phyloP scores from a whole-genome alignment of 1,140 invertebrate species.

The Pseudomyrmex concolor region DNA sequence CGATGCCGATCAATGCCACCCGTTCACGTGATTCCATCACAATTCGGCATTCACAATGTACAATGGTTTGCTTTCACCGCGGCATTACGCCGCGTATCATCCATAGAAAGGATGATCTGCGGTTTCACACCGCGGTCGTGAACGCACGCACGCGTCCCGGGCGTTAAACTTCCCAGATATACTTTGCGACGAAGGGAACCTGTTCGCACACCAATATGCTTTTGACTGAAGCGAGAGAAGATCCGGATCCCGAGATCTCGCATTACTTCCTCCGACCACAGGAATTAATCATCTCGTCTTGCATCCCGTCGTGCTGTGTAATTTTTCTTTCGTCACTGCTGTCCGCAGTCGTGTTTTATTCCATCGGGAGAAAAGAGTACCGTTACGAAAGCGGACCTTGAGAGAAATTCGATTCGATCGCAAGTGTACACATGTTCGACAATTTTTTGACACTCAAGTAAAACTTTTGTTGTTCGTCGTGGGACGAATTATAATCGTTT shows the following conservation, averaged over 20 bases:
- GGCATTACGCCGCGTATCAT: constrained; percentile 17
- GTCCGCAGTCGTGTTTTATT: constrained; percentile 12
- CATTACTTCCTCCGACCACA: constrained; percentile 45
- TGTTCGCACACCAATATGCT: constrained; percentile 57
- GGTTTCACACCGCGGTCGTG: constrained; percentile 35
- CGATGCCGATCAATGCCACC: constrained; percentile 5
- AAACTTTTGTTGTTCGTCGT: too few relatives aligned
- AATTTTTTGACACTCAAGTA: background rate
- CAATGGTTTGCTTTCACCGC: constrained; percentile 42
- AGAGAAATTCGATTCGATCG: background rate
- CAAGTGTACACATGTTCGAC: too few relatives aligned
- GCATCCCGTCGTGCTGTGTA: constrained; percentile 26
- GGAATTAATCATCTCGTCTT: constrained; percentile 50
- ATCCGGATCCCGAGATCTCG: constrained; percentile 33
- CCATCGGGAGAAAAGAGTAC: constrained; percentile 13
- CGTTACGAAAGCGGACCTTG: constrained; percentile 36
- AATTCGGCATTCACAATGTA: constrained; percentile 33
- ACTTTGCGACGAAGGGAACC: constrained; percentile 27
- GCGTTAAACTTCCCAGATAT: constrained; percentile 53
- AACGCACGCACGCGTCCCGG: constrained; percentile 40
- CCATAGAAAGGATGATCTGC: constrained; percentile 33
- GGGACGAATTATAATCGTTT: background rate
- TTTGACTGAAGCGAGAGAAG: constrained; percentile 29
- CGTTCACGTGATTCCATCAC: constrained; percentile 33
- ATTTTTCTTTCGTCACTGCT: constrained; percentile 50